Evolutionary conservation across 2,113 vertebrate genomes (phyloP).

Genomic region (Forbesichthys agassizii): DNA sequence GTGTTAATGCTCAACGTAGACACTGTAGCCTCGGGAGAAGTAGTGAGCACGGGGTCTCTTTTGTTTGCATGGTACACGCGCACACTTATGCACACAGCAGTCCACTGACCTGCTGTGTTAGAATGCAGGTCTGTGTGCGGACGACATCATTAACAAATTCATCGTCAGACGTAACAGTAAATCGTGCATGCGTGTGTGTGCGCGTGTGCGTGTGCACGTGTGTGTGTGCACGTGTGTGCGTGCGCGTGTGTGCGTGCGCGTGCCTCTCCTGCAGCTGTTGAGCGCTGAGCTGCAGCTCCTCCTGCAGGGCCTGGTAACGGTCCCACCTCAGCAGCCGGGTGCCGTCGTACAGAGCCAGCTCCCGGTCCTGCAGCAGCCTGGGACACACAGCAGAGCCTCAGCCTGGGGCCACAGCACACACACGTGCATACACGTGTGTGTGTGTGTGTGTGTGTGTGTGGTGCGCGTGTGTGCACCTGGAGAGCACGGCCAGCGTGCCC

Average conservation of each 20-base stretch:
- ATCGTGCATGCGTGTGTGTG: neutral
- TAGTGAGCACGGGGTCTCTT: neutral
- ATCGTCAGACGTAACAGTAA: too few relatives aligned
- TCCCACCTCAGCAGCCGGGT: conserved; percentile 89
- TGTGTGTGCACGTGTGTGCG: neutral
- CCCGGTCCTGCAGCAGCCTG: conserved; percentile 93
- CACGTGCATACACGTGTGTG: too few relatives aligned
- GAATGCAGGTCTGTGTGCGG: too few relatives aligned
- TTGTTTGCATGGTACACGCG: neutral
- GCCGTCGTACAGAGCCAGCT: conserved; percentile 92
- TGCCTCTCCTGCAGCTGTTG: conserved; percentile 86
- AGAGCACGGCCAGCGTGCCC: conserved; percentile 90
- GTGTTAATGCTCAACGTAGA: conserved; percentile 1
- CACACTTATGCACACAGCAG: neutral
- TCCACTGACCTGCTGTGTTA: too few relatives aligned
- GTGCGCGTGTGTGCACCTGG: conserved; percentile 77
- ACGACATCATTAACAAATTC: too few relatives aligned
- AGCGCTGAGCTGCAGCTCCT: conserved; percentile 83
- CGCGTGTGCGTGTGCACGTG: neutral
- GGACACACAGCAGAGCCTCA: neutral
- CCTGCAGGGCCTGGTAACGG: conserved; percentile 85
- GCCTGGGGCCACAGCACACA: neutral
- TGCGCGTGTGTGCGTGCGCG: neutral
- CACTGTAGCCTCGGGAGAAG: conserved; percentile 2
- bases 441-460: neutral